A percentile compares a stretch with the other conserved stretches of the same genome.
These are phyloP conservation scores for Oryzias celebensis DNA, from an alignment of 2,113 vertebrate species.

Conservation along the genomic window DNA sequence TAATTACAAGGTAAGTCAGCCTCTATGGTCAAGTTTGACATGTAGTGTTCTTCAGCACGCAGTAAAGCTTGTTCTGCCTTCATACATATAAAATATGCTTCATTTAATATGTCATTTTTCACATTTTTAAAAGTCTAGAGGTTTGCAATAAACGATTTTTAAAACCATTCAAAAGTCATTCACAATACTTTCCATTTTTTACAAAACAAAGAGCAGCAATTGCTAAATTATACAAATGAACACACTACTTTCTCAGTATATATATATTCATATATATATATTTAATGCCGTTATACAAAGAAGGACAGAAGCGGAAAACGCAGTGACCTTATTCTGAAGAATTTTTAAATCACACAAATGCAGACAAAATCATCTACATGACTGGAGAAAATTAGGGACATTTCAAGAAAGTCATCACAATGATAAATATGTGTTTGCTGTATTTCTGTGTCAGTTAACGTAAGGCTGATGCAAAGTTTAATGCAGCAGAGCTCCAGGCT, in stretches of 20 bases:
- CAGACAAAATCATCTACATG: conserved; percentile 22
- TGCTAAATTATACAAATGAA: conserved; percentile 97
- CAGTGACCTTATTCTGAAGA: conserved; percentile 42
- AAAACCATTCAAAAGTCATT: conserved; percentile 86
- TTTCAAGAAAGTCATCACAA: conserved; percentile 23
- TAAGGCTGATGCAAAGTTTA: conserved; percentile 47
- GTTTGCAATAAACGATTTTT: conserved; percentile 72
- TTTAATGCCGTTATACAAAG: conserved; percentile 74
- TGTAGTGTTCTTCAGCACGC: conserved; percentile 62
- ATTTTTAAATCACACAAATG: conserved; percentile 26
- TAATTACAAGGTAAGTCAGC: conserved; percentile 89
- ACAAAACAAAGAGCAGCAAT: conserved; percentile 80
- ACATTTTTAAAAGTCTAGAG: conserved; percentile 76
- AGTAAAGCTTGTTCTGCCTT: conserved; percentile 80
- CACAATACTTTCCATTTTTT: conserved; percentile 94
- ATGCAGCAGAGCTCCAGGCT: conserved; percentile 49
- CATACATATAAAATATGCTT: conserved; percentile 90
- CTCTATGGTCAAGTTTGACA: conserved; percentile 82
- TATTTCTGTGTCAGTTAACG: conserved; percentile 28
- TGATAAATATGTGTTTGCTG: conserved; percentile 42
- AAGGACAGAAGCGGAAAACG: conserved; percentile 21
- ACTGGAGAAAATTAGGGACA: conserved; percentile 6
- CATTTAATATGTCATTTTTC: conserved; percentile 58
- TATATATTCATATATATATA: too few species aligned
- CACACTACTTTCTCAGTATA: conserved; percentile 81